These are phyloP conservation scores for Scaptomyza reducta DNA, from an alignment of 2,888 invertebrate genomes.

Conservation along the genomic window DNA sequence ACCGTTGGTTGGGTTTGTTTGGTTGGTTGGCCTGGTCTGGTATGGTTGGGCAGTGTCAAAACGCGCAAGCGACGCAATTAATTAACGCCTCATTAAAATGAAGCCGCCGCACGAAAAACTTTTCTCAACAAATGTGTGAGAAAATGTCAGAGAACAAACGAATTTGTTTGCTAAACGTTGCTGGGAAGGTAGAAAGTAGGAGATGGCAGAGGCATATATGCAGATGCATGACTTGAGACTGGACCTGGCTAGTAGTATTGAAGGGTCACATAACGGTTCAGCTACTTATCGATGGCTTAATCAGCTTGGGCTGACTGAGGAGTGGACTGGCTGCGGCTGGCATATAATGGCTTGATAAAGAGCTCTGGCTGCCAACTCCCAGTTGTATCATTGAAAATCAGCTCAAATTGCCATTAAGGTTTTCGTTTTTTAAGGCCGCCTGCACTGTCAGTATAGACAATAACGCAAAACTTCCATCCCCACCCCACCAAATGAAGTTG, in stretches of 20 bases:
- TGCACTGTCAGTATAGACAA: constrained; percentile 30
- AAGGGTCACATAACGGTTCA: constrained; percentile 43
- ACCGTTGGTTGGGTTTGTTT: constrained; percentile 16
- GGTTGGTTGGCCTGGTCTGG: not conserved
- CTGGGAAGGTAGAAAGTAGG: constrained; percentile 33
- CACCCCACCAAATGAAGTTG: constrained; percentile 56
- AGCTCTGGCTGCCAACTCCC: constrained; percentile 78
- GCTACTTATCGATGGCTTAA: constrained; percentile 73
- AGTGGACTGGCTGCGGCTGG: constrained; percentile 31
- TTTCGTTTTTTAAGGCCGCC: constrained; percentile 50
- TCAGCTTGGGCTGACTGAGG: constrained; percentile 48
- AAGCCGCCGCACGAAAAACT: constrained; percentile 41
- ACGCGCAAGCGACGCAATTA: constrained; percentile 80
- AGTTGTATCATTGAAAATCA: constrained; percentile 84
- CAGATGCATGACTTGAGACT: constrained; percentile 5
- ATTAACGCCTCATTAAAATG: constrained; percentile 82
- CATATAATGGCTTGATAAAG: constrained; percentile 80
- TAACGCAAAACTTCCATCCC: constrained; percentile 54
- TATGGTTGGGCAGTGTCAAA: constrained; percentile 67
- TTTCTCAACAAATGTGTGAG: constrained; percentile 66
- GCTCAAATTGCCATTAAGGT: constrained; percentile 84
- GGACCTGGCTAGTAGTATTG: not conserved
- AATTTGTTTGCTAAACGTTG: constrained; percentile 49
- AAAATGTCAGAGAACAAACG: constrained; percentile 48
- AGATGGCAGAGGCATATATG: constrained; percentile 1